Base-by-base conservation (phyloP, 2,888 invertebrate genomes). In the Tiliacea citrago region DNA sequence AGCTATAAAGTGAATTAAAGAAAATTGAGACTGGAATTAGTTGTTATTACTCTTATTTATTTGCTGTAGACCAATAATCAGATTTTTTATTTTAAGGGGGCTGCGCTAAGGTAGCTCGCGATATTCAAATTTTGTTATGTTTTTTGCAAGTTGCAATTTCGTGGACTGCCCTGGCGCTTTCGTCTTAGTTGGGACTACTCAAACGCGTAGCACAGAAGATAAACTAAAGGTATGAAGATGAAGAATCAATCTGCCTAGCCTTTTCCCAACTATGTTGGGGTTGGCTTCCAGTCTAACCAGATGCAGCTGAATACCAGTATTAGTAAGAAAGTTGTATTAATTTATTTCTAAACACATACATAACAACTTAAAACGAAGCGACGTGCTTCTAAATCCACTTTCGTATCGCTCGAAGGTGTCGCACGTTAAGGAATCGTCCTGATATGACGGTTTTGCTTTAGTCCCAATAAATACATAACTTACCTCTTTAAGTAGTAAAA, bases 371-470 rank as follows among this genome's bases (percentile, higher is more conserved):
- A 90, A 91, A 89, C 86, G 90, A 91, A 90, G 89, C 90, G 90
- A 92, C 91, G 88, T 92, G 91, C 91, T 91, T 91, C 91, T 91
- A 93, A 93, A 93, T 93, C 93, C 91, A 93, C 92, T 93, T 92
- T 91, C 86, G 88, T 86, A 88, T 90, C 88, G 84, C 87, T 86
- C 83, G 89, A 89, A 92, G 90, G 91, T 93, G 91, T 91, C 87
- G 88, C 86, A 79, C 58, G 69, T 70, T 86, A 88, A 90, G 86
- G 91, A 68, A 71, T 82, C 58, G 68, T 60, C 47, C 81, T 86
- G 45, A 87, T n/a, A 10, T 45, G 24, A 47, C 68, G 68, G 53
- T 73, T 80, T 72, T 67, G 0, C 4, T 70, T 42, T 9, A 67
- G 13, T 29, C 13, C 5, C 16, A 10, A 58, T 51, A 12, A 35